Conservation (phyloP, 2,113 vertebrate species). For the Ochotona princeps region DNA sequence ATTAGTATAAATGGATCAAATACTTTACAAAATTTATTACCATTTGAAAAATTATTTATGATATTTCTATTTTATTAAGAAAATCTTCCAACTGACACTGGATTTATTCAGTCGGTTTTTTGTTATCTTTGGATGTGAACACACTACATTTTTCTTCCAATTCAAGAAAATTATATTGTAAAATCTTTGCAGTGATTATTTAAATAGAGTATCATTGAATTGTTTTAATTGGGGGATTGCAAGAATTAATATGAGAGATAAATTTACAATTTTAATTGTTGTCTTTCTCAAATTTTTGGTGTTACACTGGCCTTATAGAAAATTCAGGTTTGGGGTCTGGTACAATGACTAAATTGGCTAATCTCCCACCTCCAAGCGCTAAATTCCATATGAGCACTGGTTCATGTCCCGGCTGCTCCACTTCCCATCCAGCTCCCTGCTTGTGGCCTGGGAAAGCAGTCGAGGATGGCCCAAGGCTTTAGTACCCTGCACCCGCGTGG, state of each 20-base stretch:
- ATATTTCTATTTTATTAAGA: slow-evolving; percentile 17
- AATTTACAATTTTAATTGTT: background rate
- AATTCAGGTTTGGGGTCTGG: background rate
- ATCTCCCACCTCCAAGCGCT: no score
- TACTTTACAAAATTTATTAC: slow-evolving; percentile 10
- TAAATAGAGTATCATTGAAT: background rate
- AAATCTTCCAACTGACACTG: background rate
- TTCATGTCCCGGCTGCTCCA: no score
- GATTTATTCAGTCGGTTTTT: slow-evolving; percentile 34
- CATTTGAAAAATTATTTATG: background rate
- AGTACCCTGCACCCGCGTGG: no score
- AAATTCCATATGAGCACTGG: no score
- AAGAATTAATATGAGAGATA: background rate
- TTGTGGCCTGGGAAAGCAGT: no score
- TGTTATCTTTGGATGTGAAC: background rate
- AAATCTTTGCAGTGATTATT: background rate
- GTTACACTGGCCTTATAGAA: background rate
- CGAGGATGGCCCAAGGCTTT: no score
- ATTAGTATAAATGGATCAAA: background rate
- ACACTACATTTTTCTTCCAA: background rate
- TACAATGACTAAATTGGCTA: no score
- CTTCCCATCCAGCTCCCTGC: no score
- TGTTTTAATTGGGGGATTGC: slow-evolving; percentile 13
- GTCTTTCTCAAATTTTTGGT: slow-evolving; percentile 31
- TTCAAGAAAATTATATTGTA: background rate